Evolutionary conservation across 37 sponge, comb jelly and placozoan genomes (phyloP), one percentile per base, ranked within the genome.

Genomic region (Spongia lamella): DNA sequence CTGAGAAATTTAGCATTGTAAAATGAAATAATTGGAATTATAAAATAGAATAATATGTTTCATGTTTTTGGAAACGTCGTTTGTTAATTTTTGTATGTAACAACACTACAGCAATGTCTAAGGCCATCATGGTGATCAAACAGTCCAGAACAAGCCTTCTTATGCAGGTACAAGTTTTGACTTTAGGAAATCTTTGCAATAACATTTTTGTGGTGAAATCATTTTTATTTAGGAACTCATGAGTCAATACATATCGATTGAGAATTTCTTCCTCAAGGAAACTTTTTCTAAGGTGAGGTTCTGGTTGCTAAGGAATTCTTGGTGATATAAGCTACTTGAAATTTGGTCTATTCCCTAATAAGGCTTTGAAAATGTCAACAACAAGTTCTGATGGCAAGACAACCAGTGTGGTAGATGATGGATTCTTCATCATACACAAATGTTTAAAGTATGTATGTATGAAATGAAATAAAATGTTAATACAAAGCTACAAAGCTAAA

Each of bases 341-440:
- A 9, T 43, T 43, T n/a, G n/a, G n/a, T n/a, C n/a, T n/a, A n/a
- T n/a, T n/a, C n/a, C n/a, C n/a, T n/a, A n/a, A n/a, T n/a, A n/a
- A 90, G 92, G 92, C 92, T 3, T 56, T 91, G 19, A 43, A 61
- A 5, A 76, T 91, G 65, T 81, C 81, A 24, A 61, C 47, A 26
- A 56, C 56, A 34, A 79, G 61, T 37, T 33, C 79, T 31, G 84
- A 76, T 65, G 77, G 75, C 31, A 53, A 80, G 26, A 80, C 85
- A 7, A 88, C 93, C 24, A 86, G 82, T 74, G 79, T 90, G 69
- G 79, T 86, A 34, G 94, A 94, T 70, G 94, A 94, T 54, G 83
- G 83, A 16, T 94, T 94, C 83, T 94, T 87, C 71, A 82, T 94
- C 31, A 64, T 94, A 17, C 88, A 87, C 47, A 94, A 94, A 56